Evolutionary conservation across 1,140 invertebrate genomes (phyloP), one percentile per base, ranked within the genome.

Genomic region (Rhagoletis zephyria): DNA sequence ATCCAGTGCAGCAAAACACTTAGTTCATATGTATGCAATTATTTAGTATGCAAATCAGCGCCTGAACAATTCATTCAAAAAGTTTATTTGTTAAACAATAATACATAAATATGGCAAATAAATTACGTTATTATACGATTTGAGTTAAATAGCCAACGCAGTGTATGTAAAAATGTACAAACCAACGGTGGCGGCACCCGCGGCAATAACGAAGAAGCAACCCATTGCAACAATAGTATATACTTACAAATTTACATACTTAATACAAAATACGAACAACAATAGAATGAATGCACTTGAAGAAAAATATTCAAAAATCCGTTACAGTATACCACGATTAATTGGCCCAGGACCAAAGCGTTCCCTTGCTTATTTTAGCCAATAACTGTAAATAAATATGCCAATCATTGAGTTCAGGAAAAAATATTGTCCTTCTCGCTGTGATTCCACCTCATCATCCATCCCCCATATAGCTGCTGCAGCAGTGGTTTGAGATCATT

Each of bases 1-100:
- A 81, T 81, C 74, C 10, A 81, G 14, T 19, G 19, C 5, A 81
- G 74, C 48, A 81, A 56, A 48, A 6, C 48, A 81, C 74, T 81
- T 48, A 59, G 48, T 81, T 19, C 48, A 56, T 59, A 67, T n/a
- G 4, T 63, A 12, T 67, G 42, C 74, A 81, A 81, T 56, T 81
- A 81, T 42, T 81, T 81, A 56, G 48, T 81, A 81, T 81, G 74
- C 74, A 81, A 81, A 81, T 81, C 74, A 81, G 48, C 74, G 48
- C 48, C 16, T 19, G 74, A 81, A 56, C 74, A 81, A 81, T 81
- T 81, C 74, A 81, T 81, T 81, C 74, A 81, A 81, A 67, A 30
- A 81, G 48, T 59, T 81, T 81, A 81, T 81, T 81, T 81, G 48
- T 81, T 81, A 48, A 48, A 81, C 45, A 56, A 81, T n/a, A 81